Evolutionary conservation across 2,113 vertebrate genomes (phyloP).

Genomic region (Dicaeum eximium): DNA sequence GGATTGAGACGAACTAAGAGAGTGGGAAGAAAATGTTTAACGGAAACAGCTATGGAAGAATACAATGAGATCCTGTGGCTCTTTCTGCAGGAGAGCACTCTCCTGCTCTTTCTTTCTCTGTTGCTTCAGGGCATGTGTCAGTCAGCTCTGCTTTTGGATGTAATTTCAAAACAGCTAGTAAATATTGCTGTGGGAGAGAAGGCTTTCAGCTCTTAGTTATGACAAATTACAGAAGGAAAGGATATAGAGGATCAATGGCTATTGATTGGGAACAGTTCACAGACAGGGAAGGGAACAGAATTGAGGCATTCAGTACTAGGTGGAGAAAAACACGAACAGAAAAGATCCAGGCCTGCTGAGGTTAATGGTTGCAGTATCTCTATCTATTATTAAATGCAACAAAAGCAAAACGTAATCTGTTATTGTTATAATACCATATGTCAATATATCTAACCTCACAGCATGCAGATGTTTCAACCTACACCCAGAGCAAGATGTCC

Average conservation of each 20-base stretch:
- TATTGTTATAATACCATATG: not conserved
- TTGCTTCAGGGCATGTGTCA: not conserved
- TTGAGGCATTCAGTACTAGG: not conserved
- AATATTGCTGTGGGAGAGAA: not conserved
- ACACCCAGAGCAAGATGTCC: rapidly evolving
- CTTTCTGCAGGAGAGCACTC: not conserved
- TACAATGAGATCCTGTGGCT: not conserved
- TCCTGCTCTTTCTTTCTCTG: not conserved
- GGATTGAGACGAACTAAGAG: not conserved
- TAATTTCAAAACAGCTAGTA: not conserved
- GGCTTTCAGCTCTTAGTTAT: not conserved
- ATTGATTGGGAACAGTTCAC: not conserved
- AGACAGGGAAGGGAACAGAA: not conserved
- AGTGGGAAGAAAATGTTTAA: not conserved
- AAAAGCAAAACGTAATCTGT: not conserved
- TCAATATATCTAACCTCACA: not conserved
- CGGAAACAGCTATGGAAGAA: not conserved
- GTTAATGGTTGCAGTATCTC: not conserved
- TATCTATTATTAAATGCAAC: not conserved
- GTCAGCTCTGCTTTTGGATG: not conserved
- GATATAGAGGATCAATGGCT: not conserved
- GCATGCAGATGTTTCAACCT: not conserved
- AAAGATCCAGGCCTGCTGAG: not conserved
- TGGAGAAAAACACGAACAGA: not conserved
- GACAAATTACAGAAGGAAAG: not conserved